phyloP scores from a whole-genome alignment of 2,888 invertebrate genomes.

The Villa cingulata region DNA sequence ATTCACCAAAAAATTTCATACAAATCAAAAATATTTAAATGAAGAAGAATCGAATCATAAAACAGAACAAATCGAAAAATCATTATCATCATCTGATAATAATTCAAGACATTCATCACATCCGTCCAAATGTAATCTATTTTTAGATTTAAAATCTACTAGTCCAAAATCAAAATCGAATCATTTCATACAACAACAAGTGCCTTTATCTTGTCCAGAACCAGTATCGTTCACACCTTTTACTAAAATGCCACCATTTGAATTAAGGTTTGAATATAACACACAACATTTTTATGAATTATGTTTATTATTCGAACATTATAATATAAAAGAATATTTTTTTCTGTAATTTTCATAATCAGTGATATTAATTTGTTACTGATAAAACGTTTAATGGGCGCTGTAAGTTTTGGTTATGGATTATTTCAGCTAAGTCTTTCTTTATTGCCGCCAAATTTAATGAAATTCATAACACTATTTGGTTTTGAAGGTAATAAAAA shows the following conservation, averaged over 20 bases:
- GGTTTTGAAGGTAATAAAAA: constrained; percentile 51
- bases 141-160: constrained; percentile 8
- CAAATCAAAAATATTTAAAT: too few species aligned
- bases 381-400: constrained; percentile 47
- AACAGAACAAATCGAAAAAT: too few species aligned
- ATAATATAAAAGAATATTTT: background rate
- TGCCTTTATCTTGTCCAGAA: constrained; percentile 14
- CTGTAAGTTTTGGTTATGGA: constrained; percentile 57
- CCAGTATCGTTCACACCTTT: constrained; percentile 1
- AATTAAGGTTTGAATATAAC: background rate
- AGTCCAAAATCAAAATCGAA: background rate
- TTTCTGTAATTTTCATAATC: background rate
- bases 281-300: too few species aligned
- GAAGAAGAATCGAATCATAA: too few species aligned
- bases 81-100: background rate
- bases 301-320: too few species aligned
- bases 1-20: background rate
- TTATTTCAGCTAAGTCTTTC: constrained; percentile 54
- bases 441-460: constrained; percentile 47
- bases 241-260: background rate
- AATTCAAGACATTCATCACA: background rate
- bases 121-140: constrained; percentile 11
- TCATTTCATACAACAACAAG: constrained; percentile 5
- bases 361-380: background rate
- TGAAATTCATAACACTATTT: constrained; percentile 46